Conservation (phyloP, 2,113 vertebrate species). For the Leucoraja erinaceus region DNA sequence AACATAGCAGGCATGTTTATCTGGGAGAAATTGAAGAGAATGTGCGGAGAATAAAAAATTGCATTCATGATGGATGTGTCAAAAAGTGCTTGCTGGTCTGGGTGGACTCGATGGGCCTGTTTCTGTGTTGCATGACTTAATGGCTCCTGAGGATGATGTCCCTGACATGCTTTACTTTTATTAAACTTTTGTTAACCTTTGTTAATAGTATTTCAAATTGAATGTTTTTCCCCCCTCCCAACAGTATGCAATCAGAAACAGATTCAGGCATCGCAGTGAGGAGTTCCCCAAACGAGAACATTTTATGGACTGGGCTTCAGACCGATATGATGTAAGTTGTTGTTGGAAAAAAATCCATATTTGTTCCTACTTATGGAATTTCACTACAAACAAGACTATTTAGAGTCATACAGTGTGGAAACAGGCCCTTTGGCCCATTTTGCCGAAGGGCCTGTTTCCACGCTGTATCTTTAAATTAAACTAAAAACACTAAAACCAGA, state of each 20-base stretch:
- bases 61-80: too few relatives aligned
- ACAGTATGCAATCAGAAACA: conserved; percentile 86
- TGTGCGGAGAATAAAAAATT: too few relatives aligned
- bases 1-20: too few relatives aligned
- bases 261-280: conserved; percentile 70
- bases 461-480: too few relatives aligned
- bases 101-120: too few relatives aligned
- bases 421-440: too few relatives aligned
- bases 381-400: not conserved
- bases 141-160: not conserved
- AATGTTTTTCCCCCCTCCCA: conserved; percentile 22
- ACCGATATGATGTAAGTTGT: conserved; percentile 79
- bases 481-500: too few relatives aligned
- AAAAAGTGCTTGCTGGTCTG: too few relatives aligned
- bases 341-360: fast-evolving
- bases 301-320: conserved; percentile 93
- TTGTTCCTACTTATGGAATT: not conserved
- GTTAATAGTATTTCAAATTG: not conserved
- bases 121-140: too few relatives aligned
- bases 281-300: conserved; percentile 72
- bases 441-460: too few relatives aligned
- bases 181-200: not conserved
- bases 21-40: too few relatives aligned
- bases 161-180: not conserved
- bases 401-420: too few relatives aligned